Conservation (phyloP, 2,888 invertebrate species). For the Amphipoea lucens region DNA sequence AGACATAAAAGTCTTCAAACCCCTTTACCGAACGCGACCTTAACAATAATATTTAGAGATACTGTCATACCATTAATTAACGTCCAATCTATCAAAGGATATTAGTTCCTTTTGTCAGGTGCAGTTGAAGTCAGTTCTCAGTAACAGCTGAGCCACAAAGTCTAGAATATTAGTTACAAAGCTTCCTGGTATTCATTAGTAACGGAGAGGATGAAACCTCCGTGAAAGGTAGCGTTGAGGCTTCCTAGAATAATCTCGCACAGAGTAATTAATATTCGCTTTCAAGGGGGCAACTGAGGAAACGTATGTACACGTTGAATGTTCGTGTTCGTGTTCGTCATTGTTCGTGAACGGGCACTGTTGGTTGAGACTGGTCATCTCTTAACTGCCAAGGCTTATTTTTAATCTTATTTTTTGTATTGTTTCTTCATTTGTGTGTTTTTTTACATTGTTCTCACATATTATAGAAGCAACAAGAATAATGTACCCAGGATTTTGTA, state of each 20-base stretch:
- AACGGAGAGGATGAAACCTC: background rate
- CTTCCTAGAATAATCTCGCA: background rate
- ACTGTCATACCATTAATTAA: background rate
- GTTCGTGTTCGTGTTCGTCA: too few relatives aligned
- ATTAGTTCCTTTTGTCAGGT: background rate
- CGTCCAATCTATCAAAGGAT: background rate
- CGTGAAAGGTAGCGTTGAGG: background rate
- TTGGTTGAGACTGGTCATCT: too few relatives aligned
- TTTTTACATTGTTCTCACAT: too few relatives aligned
- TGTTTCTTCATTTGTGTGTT: too few relatives aligned
- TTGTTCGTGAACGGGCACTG: too few relatives aligned
- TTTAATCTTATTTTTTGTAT: too few relatives aligned
- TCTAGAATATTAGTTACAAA: conserved; percentile 23
- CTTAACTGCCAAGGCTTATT: too few relatives aligned
- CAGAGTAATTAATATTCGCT: background rate
- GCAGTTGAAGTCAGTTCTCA: background rate
- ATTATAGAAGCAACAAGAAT: too few relatives aligned
- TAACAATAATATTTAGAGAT: background rate
- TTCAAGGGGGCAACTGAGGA: background rate
- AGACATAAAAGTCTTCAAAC: too few relatives aligned
- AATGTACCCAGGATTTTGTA: too few relatives aligned
- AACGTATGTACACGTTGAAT: background rate
- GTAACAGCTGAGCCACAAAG: background rate
- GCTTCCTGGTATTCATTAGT: conserved; percentile 7
- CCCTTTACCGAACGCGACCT: too few relatives aligned